A percentile compares a stretch with the other conserved stretches of the same genome.
These are phyloP conservation scores for Bubo scandiacus DNA, from an alignment of 2,113 vertebrate species.

Conservation along the genomic window DNA sequence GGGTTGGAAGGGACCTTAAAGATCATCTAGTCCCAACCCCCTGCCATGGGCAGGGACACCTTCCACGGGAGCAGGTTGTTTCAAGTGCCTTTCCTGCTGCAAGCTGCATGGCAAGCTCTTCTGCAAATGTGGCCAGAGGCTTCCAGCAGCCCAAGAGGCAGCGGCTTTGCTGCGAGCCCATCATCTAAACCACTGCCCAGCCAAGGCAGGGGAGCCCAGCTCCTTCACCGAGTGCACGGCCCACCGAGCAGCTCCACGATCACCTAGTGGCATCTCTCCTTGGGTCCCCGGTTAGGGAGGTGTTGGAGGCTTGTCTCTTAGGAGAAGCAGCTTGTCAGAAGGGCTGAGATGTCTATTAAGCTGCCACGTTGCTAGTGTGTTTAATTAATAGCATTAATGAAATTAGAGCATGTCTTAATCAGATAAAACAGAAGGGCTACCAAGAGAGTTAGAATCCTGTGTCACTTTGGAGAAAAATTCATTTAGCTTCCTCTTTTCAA, in stretches of 20 bases:
- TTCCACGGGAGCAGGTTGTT: too few species aligned
- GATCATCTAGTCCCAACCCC: too few species aligned
- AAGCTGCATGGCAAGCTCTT: background rate
- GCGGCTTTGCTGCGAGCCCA: background rate
- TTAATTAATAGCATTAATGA: background rate
- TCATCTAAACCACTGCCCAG: background rate
- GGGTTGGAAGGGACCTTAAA: too few species aligned
- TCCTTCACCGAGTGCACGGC: background rate
- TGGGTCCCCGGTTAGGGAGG: too few species aligned
- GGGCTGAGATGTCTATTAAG: background rate
- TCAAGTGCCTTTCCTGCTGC: background rate
- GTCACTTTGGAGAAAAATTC: background rate
- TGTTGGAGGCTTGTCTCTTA: background rate
- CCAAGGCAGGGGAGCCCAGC: background rate
- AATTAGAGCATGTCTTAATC: background rate
- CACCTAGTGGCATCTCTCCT: fast-evolving
- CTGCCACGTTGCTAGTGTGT: background rate
- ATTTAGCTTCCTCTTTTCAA: background rate
- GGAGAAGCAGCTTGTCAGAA: background rate
- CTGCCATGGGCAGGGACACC: too few species aligned
- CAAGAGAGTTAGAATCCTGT: background rate
- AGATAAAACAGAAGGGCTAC: background rate
- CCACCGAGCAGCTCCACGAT: fast-evolving
- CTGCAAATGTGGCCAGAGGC: background rate
- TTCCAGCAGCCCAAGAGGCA: background rate